Evolutionary conservation across 1,140 invertebrate genomes (phyloP).

Genomic region (Cyclina sinensis): DNA sequence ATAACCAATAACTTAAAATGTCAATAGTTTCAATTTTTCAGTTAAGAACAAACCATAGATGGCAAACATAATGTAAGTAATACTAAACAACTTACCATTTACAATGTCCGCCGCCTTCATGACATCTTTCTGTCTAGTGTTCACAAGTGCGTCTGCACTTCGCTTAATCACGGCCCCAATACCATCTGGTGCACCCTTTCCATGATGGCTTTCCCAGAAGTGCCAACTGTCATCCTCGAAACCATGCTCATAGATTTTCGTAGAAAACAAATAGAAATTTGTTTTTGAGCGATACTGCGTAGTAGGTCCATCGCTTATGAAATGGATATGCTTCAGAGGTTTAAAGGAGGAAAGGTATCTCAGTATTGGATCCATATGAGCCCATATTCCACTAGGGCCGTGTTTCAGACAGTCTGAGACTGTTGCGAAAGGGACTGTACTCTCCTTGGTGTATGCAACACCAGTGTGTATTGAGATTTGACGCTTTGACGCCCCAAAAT

Average conservation of each 20-base stretch:
- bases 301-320: slow-evolving; percentile 72
- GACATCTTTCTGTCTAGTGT: not conserved
- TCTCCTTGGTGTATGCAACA: slow-evolving; percentile 20
- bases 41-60: no score
- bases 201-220: slow-evolving; percentile 68
- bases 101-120: not conserved
- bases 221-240: slow-evolving; percentile 69
- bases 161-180: slow-evolving; percentile 59
- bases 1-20: no score
- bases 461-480: slow-evolving; percentile 51
- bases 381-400: slow-evolving; percentile 1
- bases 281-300: slow-evolving; percentile 69
- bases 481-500: slow-evolving; percentile 30
- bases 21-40: no score
- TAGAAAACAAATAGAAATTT: slow-evolving; percentile 67
- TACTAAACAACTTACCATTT: not conserved
- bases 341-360: not conserved
- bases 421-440: not conserved
- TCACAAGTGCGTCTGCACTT: slow-evolving; percentile 31
- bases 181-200: slow-evolving; percentile 67
- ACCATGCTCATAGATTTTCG: not conserved
- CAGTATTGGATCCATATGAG: slow-evolving; percentile 18
- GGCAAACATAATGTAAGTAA: no score
- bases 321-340: slow-evolving; percentile 40
- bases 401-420: slow-evolving; percentile 43